Conservation (phyloP, 2,113 vertebrate genomes). For the Cinclus mexicanus region DNA sequence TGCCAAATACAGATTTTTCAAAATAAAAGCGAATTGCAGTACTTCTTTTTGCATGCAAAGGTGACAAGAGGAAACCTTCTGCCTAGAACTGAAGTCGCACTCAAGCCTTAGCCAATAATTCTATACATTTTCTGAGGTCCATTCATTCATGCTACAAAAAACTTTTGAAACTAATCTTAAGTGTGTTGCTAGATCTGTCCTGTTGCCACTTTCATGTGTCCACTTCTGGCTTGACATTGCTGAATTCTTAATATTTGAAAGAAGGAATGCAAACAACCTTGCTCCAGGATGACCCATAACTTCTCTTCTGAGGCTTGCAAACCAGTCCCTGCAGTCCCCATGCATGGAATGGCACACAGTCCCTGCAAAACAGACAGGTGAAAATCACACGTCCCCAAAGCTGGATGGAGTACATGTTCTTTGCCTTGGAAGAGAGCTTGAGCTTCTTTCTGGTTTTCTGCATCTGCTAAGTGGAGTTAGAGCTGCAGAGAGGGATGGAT, state of each 20-base stretch:
- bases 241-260: neutral
- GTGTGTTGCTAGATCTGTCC: neutral
- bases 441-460: neutral
- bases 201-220: neutral
- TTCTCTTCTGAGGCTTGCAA: neutral
- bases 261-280: neutral
- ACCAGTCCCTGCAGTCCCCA: neutral
- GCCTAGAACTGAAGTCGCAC: neutral
- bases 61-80: neutral
- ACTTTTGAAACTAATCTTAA: neutral
- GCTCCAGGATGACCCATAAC: rapidly evolving
- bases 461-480: neutral
- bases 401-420: neutral
- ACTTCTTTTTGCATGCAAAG: neutral
- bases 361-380: neutral
- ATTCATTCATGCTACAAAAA: neutral
- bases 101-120: neutral
- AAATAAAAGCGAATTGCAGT: neutral
- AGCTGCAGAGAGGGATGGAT: neutral
- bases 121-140: neutral
- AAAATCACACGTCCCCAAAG: neutral
- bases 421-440: neutral
- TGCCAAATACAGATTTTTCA: neutral
- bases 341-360: neutral
- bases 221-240: neutral